phyloP scores from a whole-genome alignment of 2,797 vertebrate species.

The Limnodromus scolopaceus region DNA sequence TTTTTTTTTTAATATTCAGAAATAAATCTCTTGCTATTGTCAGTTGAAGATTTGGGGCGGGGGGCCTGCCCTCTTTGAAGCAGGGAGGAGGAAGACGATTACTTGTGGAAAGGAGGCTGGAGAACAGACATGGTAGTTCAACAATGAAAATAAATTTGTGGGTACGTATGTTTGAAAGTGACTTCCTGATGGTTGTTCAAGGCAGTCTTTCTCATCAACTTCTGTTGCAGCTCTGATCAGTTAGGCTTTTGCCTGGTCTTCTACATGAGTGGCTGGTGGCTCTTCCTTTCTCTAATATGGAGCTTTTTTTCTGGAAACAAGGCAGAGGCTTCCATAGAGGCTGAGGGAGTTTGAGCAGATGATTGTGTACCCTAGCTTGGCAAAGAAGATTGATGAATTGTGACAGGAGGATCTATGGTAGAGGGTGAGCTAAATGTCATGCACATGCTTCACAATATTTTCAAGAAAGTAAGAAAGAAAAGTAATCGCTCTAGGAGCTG shows the following conservation, averaged over 20 bases:
- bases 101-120: background rate
- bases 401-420: background rate
- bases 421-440: background rate
- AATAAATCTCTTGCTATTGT: background rate
- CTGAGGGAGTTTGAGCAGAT: background rate
- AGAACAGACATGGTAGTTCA: background rate
- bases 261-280: background rate
- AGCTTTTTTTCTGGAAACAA: background rate
- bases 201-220: background rate
- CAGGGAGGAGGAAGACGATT: background rate
- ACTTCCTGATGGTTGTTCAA: background rate
- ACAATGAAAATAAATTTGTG: background rate
- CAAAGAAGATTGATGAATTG: background rate
- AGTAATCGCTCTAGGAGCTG: fast-evolving
- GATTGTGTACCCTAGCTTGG: background rate
- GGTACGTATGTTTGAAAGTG: background rate
- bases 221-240: background rate
- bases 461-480: background rate
- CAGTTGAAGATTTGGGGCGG: background rate
- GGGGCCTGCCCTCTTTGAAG: background rate
- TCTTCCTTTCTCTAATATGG: background rate
- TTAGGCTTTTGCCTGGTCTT: background rate
- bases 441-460: background rate
- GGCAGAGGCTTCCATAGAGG: background rate
- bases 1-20: background rate